Percentiles rank a stretch among this genome's conserved stretches.
Evolutionary conservation across 92 coral and sea anemone species (phyloP).

Genomic region (Chrysogorgia sp.): DNA sequence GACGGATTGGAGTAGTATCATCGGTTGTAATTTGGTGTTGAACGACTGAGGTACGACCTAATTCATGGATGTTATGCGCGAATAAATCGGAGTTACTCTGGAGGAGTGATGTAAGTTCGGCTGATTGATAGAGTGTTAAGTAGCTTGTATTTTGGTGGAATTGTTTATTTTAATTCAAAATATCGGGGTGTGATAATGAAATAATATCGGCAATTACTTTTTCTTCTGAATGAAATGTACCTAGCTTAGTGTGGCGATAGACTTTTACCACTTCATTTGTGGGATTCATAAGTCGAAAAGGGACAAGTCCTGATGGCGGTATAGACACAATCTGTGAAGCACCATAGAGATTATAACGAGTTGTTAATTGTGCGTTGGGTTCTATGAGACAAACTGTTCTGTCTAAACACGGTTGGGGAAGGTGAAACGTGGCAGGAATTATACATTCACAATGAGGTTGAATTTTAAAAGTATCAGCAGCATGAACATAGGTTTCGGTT

Average conservation of each 20-base stretch:
- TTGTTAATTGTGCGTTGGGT: slow-evolving; percentile 17
- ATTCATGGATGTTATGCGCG: slow-evolving; percentile 44
- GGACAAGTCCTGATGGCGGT: slow-evolving; percentile 44
- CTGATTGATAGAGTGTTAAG: slow-evolving; percentile 29
- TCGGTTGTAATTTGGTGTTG: slow-evolving; percentile 60
- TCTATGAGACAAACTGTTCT: slow-evolving; percentile 35
- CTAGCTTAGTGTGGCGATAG: slow-evolving; percentile 44
- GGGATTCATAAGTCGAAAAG: slow-evolving; percentile 58
- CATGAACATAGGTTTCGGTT: neutral
- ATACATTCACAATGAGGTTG: slow-evolving; percentile 39
- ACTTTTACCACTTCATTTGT: slow-evolving; percentile 39
- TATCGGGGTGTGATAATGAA: slow-evolving; percentile 15
- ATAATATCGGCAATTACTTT: slow-evolving; percentile 39
- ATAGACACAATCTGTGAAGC: slow-evolving; percentile 38
- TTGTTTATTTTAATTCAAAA: neutral
- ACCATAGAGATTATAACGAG: slow-evolving; percentile 47
- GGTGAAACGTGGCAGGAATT: neutral
- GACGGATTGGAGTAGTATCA: slow-evolving; percentile 44
- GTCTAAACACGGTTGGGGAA: neutral
- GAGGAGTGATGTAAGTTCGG: slow-evolving; percentile 2
- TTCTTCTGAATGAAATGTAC: slow-evolving; percentile 31
- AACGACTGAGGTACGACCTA: slow-evolving; percentile 63
- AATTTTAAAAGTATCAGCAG: slow-evolving; percentile 28
- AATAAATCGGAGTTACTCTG: slow-evolving; percentile 14
- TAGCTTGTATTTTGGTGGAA: neutral